Evolutionary conservation across 1,140 invertebrate genomes (phyloP).

Genomic region (Stenopsyche tienmushanensis): DNA sequence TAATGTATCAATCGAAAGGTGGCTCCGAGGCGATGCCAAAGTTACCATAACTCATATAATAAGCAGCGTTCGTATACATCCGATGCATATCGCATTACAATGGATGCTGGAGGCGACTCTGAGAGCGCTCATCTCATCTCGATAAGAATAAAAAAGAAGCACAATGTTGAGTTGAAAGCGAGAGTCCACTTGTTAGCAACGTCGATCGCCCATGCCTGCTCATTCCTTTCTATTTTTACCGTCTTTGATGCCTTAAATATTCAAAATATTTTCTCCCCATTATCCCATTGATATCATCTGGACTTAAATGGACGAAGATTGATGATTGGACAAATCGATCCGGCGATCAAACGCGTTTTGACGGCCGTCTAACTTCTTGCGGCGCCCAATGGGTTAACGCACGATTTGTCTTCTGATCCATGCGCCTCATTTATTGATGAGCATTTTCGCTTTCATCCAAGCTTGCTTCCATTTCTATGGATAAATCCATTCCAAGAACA

Average conservation of each 20-base stretch:
- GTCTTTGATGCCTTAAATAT: slow-evolving; percentile 2
- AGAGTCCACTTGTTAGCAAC: slow-evolving; percentile 12
- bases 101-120: slow-evolving; percentile 1
- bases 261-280: slow-evolving; percentile 17
- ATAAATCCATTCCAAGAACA: no score
- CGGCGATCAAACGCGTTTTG: slow-evolving; percentile 1
- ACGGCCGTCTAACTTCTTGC: neutral
- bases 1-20: neutral
- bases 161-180: slow-evolving; percentile 13
- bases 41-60: neutral
- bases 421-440: neutral
- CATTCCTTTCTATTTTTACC: no score
- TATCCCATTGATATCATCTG: neutral
- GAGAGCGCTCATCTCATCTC: neutral
- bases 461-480: neutral
- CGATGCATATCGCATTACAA: slow-evolving; percentile 14
- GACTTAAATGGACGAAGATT: neutral
- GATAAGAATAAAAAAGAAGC: slow-evolving; percentile 1
- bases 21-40: neutral
- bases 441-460: neutral
- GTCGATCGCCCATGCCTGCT: neutral
- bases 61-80: neutral
- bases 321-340: slow-evolving; percentile 18
- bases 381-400: neutral
- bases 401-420: neutral